phyloP scores from a whole-genome alignment of 2,113 vertebrate genomes.

The Pionites leucogaster region DNA sequence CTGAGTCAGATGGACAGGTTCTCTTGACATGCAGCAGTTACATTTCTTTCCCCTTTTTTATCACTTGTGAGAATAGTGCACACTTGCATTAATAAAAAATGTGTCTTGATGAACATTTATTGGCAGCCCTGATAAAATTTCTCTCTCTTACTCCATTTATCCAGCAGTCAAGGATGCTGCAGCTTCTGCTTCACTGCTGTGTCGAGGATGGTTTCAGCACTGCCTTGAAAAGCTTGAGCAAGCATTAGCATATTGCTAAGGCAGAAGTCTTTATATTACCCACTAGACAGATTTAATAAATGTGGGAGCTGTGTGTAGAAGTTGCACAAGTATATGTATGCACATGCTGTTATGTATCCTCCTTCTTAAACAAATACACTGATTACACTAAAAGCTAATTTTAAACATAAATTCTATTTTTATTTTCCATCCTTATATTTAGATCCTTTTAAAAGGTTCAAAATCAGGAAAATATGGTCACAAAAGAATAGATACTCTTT shows the following conservation, averaged over 20 bases:
- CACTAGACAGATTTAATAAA: not conserved
- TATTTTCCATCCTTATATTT: not conserved
- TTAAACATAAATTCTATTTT: not conserved
- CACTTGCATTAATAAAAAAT: not conserved
- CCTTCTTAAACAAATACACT: not conserved
- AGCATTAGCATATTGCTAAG: constrained; percentile 8
- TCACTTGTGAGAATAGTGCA: constrained; percentile 14
- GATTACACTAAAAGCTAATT: not conserved
- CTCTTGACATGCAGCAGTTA: not conserved
- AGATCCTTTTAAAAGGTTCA: not conserved
- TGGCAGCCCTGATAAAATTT: constrained; percentile 28
- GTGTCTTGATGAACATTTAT: constrained; percentile 37
- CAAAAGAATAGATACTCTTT: not conserved
- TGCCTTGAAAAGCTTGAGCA: constrained; percentile 41
- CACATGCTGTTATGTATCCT: not conserved
- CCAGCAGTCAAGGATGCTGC: constrained; percentile 2
- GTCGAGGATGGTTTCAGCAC: constrained; percentile 32
- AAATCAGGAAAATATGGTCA: not conserved
- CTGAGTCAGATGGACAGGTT: not conserved
- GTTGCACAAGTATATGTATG: not conserved
- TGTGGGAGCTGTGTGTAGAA: not conserved
- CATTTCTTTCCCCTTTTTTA: constrained; percentile 9
- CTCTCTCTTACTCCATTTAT: constrained; percentile 32
- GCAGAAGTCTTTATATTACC: not conserved
- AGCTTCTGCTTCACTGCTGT: constrained; percentile 16